Base-by-base conservation (phyloP, 2,888 invertebrate genomes). In the Hyposoter didymator region DNA sequence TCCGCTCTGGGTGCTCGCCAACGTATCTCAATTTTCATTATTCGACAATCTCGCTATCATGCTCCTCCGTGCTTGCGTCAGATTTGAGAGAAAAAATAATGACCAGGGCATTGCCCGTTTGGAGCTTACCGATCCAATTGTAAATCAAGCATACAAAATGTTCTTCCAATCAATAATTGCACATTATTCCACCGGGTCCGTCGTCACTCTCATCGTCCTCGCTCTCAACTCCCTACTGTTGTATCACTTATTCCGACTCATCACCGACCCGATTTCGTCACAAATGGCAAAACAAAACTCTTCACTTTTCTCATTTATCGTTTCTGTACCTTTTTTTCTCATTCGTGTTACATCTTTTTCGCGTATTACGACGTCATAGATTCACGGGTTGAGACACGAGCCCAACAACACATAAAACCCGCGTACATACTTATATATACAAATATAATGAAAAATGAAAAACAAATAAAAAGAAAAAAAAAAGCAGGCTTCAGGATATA, bases 151-250 rank as follows among this genome's bases (percentile, higher is more conserved):
- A 64, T 62, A 75, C 74, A 75, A 75, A 81, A 85, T 55, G 84
- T 85, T 85, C 84, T 85, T 85, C 84, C 84, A 85, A 85, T 70
- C 45, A 67, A 70, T 70, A 69, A 45, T 55, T 84, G 80, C 84
- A 76, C 76, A 59, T 70, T 55, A 84, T 47, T 72, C 47, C 72
- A 78, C 78, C 67, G 79, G 84, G 81, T 79, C 70, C 75, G 83
- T 69, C 39, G 72, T 81, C 47, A 79, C 66, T 82, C 59, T 62
- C 73, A 74, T 78, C 45, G n/a, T 78, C 45, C 59, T 78, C 73
- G 78, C 80, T 82, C 73, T 22, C 22, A 52, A 52, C 73, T 82
- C 64, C 78, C 69, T 76, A 78, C 80, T 73, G 78, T 70, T 72
- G 35, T 72, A 35, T 72, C 17, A 52, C 35, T 70, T 49, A 35